Conservation (phyloP, 2,888 invertebrate genomes). For the Patella depressa region DNA sequence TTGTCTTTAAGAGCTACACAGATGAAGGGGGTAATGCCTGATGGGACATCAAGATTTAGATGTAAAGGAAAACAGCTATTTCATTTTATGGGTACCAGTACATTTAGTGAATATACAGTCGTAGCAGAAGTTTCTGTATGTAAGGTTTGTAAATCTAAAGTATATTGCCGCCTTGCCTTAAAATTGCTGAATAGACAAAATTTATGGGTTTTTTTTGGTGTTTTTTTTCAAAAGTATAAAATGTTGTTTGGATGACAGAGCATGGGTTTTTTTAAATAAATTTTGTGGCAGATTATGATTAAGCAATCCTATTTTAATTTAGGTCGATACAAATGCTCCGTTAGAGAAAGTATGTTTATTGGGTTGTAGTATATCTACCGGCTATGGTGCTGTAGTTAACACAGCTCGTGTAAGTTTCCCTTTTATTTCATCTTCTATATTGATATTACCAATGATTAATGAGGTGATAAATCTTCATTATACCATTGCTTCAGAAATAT, state of each 20-base stretch:
- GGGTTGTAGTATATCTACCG: slow-evolving; percentile 76
- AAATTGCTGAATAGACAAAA: too few relatives aligned
- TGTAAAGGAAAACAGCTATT: slow-evolving; percentile 70
- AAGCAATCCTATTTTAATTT: neutral
- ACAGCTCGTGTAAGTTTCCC: slow-evolving; percentile 62
- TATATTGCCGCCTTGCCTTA: neutral
- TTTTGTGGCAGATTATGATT: too few relatives aligned
- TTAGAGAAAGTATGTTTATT: slow-evolving; percentile 70
- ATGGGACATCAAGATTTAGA: slow-evolving; percentile 71
- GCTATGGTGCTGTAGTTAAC: slow-evolving; percentile 74
- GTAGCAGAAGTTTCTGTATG: slow-evolving; percentile 85
- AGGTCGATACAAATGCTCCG: slow-evolving; percentile 65
- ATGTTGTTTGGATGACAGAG: neutral
- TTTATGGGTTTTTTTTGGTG: too few relatives aligned
- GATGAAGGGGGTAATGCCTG: slow-evolving; percentile 71
- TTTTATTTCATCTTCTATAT: neutral
- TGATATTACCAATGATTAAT: too few relatives aligned
- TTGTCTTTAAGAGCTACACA: slow-evolving; percentile 58
- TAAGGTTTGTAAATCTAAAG: slow-evolving; percentile 78
- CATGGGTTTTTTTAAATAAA: too few relatives aligned
- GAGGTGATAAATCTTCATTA: too few relatives aligned
- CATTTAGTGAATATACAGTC: slow-evolving; percentile 72
- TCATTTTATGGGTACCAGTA: slow-evolving; percentile 71
- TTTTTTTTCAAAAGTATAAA: too few relatives aligned
- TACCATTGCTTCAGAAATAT: too few relatives aligned